Percentiles rank a stretch among this genome's conserved stretches.
Conservation (phyloP, 2,888 invertebrate species). For the Drosophila atroscutellata region DNA sequence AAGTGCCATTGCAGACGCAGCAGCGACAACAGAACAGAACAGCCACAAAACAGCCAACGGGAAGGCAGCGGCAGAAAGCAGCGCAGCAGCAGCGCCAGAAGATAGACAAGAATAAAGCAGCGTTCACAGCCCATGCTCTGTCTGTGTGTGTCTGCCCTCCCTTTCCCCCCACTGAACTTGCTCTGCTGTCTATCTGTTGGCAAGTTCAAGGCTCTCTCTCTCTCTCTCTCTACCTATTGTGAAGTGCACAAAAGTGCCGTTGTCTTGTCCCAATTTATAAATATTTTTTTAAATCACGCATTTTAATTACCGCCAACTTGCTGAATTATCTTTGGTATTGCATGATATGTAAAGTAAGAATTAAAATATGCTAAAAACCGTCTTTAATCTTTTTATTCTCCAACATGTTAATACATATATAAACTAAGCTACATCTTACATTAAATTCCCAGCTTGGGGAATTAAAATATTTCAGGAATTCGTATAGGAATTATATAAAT, state of each 20-base stretch:
- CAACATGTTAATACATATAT: background rate
- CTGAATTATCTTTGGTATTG: background rate
- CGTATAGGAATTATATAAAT: background rate
- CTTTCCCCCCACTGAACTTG: conserved; percentile 6
- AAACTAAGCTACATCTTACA: background rate
- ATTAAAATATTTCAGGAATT: background rate
- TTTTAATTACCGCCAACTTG: conserved; percentile 26
- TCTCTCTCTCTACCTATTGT: background rate
- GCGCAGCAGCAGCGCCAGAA: conserved; percentile 15
- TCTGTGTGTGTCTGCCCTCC: conserved; percentile 13
- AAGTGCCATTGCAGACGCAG: conserved; percentile 54
- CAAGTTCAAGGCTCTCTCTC: conserved; percentile 81
- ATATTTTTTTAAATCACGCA: conserved; percentile 11
- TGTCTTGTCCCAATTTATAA: conserved; percentile 35
- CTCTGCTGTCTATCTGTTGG: conserved; percentile 23
- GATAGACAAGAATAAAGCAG: conserved; percentile 32
- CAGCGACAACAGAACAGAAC: conserved; percentile 21
- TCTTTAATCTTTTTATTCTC: background rate
- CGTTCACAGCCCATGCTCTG: conserved; percentile 13
- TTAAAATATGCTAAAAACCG: background rate
- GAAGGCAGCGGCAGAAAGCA: conserved; percentile 37
- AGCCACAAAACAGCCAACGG: conserved; percentile 48
- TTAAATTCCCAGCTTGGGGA: background rate
- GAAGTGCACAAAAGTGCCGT: conserved; percentile 8
- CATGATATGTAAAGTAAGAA: background rate